Conservation (phyloP, 2,113 vertebrate species). For the Dermatemys mawii region DNA sequence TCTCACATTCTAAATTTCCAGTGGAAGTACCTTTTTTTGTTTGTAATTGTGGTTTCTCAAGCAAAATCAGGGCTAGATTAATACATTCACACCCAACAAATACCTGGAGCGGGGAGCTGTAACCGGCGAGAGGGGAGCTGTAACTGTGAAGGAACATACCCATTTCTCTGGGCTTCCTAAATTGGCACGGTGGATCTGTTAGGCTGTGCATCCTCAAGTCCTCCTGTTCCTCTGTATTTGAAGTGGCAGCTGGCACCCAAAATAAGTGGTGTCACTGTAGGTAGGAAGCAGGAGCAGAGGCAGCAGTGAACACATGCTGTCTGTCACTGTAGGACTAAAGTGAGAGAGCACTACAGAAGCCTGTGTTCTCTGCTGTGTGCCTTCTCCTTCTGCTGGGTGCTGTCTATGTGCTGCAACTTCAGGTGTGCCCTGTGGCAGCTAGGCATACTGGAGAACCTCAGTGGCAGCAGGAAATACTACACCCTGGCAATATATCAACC, state of each 20-base stretch:
- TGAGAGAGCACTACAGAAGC: background rate
- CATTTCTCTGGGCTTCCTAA: background rate
- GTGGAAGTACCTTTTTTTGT: background rate
- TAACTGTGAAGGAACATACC: background rate
- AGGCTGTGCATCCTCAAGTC: background rate
- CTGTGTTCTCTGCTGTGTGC: background rate
- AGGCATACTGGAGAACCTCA: background rate
- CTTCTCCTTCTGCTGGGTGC: background rate
- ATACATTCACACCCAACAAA: background rate
- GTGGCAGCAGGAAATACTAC: background rate
- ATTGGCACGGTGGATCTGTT: background rate
- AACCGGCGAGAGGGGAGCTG: background rate
- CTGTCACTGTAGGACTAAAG: background rate
- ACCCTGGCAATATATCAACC: background rate
- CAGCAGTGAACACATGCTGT: background rate
- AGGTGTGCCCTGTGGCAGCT: background rate
- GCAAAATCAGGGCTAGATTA: background rate
- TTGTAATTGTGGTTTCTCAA: background rate
- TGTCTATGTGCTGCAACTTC: background rate
- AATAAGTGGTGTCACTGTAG: background rate
- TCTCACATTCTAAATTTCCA: background rate
- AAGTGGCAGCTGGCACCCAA: background rate
- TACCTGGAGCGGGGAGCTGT: background rate
- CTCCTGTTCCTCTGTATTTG: background rate
- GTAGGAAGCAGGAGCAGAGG: background rate